Conservation (phyloP, 2,888 invertebrate species). For the Hipparchia sbordonii region DNA sequence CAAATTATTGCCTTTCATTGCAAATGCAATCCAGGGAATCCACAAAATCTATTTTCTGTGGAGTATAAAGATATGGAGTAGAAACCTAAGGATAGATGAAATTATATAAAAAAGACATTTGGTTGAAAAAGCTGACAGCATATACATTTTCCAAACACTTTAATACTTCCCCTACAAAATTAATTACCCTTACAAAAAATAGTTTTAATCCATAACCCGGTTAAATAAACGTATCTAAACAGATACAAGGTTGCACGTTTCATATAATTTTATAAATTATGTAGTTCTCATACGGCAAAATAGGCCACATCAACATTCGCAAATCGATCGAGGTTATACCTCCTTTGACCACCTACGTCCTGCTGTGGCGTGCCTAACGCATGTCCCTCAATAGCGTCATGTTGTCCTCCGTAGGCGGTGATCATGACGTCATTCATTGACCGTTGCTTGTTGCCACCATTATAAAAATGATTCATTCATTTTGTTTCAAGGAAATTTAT, state of each 20-base stretch:
- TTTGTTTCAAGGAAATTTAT: constrained; percentile 7
- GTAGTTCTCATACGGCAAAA: not conserved
- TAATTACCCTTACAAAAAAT: too few species aligned
- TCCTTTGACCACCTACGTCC: constrained; percentile 19
- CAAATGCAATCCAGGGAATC: too few species aligned
- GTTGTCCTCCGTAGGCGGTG: constrained; percentile 23
- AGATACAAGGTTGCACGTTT: not conserved
- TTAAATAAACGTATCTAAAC: not conserved
- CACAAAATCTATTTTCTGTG: too few species aligned
- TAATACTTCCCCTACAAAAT: too few species aligned
- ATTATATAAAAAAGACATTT: too few species aligned
- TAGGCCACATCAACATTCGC: constrained; percentile 7
- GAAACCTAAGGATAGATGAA: too few species aligned
- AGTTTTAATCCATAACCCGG: too few species aligned
- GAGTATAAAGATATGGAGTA: too few species aligned
- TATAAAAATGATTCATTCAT: constrained; percentile 25
- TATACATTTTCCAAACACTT: too few species aligned
- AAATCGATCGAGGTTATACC: constrained; percentile 3
- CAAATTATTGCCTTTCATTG: too few species aligned
- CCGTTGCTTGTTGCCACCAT: constrained; percentile 9
- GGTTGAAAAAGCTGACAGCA: too few species aligned
- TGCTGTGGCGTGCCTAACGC: constrained; percentile 7
- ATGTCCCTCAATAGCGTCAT: constrained; percentile 29
- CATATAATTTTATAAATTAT: not conserved
- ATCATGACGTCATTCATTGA: constrained; percentile 30